Evolutionary conservation across 2,113 vertebrate genomes (phyloP), one percentile per base, ranked within the genome.

Genomic region (Forbesichthys agassizii): DNA sequence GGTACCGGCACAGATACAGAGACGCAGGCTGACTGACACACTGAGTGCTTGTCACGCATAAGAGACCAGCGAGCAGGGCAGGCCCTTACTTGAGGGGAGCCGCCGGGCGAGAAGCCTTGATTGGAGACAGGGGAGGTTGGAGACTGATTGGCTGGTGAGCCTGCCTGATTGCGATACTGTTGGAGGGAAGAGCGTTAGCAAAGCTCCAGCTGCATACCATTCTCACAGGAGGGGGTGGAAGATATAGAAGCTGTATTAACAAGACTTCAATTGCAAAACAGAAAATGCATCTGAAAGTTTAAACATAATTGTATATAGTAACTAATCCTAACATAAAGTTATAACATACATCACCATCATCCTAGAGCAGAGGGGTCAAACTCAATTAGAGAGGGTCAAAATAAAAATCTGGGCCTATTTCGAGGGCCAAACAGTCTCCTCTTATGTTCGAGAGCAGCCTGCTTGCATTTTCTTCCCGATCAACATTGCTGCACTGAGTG

Each of bases 51-150:
- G 70, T 75, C 84, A n/a, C 11, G 6, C 86, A 53, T 87, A 89
- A 90, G 88, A 88, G 91, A 84, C 86, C 85, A 91, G 86, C 87
- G 89, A 76, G 85, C 85, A 86, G 91, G 88, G 86, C 86, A 84
- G 90, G 89, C 92, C 92, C 95, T 97, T 96, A 99, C 97, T 95
- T 99, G 98, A 84, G 98, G 97, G 90, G 98, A 99, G 93, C 95
- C 95, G 91, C 96, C 96, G 1, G 98, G 98, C 89, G 98, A 99
- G 95, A 98, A 99, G 93, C 96, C 98, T 95, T 98, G 98, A 95
- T 98, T 99, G 96, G 98, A 99, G 95, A 98, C 96, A 68, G 97
- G 98, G 88, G 98, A 99, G 88, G 98, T 99, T 94, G 98, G 98
- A 92, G 98, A 99, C 95, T 99, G 98, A 96, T 94, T 98, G 94